These are phyloP conservation scores for Ophion slaviceki DNA, from an alignment of 2,888 invertebrate species.

Conservation along the genomic window DNA sequence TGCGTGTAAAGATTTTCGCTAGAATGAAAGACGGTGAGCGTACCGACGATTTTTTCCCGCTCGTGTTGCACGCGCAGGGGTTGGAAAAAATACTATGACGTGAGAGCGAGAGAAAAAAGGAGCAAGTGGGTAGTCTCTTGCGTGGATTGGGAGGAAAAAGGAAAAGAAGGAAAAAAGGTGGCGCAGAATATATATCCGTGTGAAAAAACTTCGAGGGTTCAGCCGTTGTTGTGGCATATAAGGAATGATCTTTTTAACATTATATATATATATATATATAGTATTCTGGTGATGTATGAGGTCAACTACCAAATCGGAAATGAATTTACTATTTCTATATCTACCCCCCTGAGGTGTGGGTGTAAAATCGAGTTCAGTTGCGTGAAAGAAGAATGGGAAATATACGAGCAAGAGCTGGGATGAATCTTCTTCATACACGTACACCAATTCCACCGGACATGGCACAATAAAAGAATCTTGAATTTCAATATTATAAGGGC, in stretches of 20 bases:
- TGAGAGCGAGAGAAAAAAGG: not conserved
- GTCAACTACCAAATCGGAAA: slow-evolving; percentile 19
- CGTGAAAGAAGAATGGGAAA: slow-evolving; percentile 19
- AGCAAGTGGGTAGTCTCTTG: not conserved
- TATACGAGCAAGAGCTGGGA: not conserved
- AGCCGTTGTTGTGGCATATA: slow-evolving; percentile 45
- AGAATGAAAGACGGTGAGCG: slow-evolving; percentile 34
- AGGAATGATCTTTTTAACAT: slow-evolving; percentile 52
- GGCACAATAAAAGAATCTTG: not conserved
- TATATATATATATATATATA: slow-evolving; percentile 44
- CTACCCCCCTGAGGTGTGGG: not conserved
- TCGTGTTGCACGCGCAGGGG: slow-evolving; percentile 18
- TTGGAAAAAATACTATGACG: slow-evolving; percentile 24
- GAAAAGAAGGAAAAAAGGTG: slow-evolving; percentile 12
- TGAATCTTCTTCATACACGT: not conserved
- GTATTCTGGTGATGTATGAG: slow-evolving; percentile 47
- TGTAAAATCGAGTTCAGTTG: slow-evolving; percentile 22
- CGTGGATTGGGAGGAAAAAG: not conserved
- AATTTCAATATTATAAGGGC: not conserved
- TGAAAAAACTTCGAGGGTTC: slow-evolving; percentile 40
- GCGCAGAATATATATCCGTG: slow-evolving; percentile 36
- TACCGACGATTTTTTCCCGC: slow-evolving; percentile 32
- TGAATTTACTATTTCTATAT: slow-evolving; percentile 6
- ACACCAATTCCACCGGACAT: too few species aligned
- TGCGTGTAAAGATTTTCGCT: slow-evolving; percentile 46